Base-by-base conservation (phyloP, 1,140 invertebrate species). In the Zeugodacus cucurbitae region DNA sequence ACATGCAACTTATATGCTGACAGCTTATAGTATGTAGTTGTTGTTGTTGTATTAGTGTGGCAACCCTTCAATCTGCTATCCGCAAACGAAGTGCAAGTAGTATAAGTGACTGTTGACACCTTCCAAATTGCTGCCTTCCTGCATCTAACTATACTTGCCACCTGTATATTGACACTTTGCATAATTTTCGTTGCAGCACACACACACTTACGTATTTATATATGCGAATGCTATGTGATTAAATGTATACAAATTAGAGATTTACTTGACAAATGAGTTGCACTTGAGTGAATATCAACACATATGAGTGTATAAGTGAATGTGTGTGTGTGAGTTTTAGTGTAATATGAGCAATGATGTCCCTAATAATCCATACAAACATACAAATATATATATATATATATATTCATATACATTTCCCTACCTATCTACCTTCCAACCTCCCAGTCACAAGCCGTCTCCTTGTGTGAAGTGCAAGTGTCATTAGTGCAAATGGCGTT, bases 41-140 rank as follows among this genome's bases (percentile, higher is more conserved):
- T n/a, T 26, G 26, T 10, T 7, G 6, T 0, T 62, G 58, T 62
- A 26, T 62, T 62, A 62, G 58, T 62, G 67, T 74, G 34, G 34
- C 34, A 37, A 7, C 32, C 14, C 34, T 74, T 74, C 67, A 74
- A 74, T 54, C 14, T 17, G 5, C 2, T 4, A 26, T 4, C n/a
- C 58, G n/a, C n/a, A 62, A 62, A 62, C 58, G 58, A 62, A 62
- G 58, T 62, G 58, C 58, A 62, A 62, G 26, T 62, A 62, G 26
- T 62, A 22, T 62, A 62, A 62, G 67, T 74, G 67, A 74, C 2
- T 74, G 67, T 74, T 74, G 67, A 74, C 67, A 74, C 67, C 67
- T 74, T 74, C 67, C 67, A 74, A 6, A 0, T 74, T 34, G 67
- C 34, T 74, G 67, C 17, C 29, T 37, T 64, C n/a, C 14, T 7